A percentile compares a stretch with the other conserved stretches of the same genome.
Evolutionary conservation across 2,888 invertebrate species (phyloP).

Genomic region (Poecilus cupreus): DNA sequence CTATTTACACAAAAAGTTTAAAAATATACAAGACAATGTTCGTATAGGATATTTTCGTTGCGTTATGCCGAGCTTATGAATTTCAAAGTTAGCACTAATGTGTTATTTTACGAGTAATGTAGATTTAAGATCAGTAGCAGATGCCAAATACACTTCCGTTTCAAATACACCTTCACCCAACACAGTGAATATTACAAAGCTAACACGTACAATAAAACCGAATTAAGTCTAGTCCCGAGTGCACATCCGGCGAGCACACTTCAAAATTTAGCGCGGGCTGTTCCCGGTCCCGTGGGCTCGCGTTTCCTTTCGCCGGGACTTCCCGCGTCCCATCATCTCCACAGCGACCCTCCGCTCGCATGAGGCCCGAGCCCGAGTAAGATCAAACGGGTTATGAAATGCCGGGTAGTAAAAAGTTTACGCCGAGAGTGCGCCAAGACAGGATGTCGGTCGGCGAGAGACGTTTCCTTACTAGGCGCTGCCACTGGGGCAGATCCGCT

Average conservation of each 20-base stretch:
- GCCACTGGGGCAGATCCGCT: not conserved
- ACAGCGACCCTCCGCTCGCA: not conserved
- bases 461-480: not conserved
- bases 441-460: not conserved
- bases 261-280: not conserved
- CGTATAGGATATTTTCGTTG: too few species aligned
- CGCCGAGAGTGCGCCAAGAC: slow-evolving; percentile 15
- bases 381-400: slow-evolving; percentile 48
- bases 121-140: too few species aligned
- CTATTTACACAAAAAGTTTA: too few species aligned
- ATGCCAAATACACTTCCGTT: too few species aligned
- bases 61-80: too few species aligned
- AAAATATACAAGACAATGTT: too few species aligned
- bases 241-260: slow-evolving; percentile 7
- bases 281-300: not conserved
- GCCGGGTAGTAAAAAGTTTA: slow-evolving; percentile 47
- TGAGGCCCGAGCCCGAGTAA: not conserved
- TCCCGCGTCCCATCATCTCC: slow-evolving; percentile 4
- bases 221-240: not conserved
- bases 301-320: not conserved
- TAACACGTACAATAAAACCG: not conserved
- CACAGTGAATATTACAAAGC: too few species aligned
- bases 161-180: too few species aligned
- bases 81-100: too few species aligned
- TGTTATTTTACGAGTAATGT: too few species aligned